Conservation (phyloP, 2,888 invertebrate species). For the Colletes collaris region DNA sequence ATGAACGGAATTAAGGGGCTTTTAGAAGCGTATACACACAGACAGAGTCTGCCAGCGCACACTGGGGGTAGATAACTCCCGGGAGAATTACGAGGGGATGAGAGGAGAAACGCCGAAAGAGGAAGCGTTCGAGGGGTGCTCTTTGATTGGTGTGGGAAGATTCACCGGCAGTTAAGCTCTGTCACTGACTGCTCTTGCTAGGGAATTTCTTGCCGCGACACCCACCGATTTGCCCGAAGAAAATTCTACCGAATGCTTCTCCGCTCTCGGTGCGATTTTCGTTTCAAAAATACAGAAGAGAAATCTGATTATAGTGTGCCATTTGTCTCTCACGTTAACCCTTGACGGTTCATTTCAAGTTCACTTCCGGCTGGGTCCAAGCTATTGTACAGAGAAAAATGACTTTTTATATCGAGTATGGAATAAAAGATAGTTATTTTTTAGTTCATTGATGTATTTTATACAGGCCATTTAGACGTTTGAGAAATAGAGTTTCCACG, state of each 20-base stretch:
- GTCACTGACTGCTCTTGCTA: conserved; percentile 66
- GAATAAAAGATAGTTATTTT: no score
- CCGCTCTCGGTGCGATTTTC: not conserved
- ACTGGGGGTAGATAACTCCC: conserved; percentile 78
- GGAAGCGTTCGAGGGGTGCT: conserved; percentile 74
- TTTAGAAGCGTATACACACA: conserved; percentile 72
- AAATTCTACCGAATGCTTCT: conserved; percentile 4
- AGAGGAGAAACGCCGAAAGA: conserved; percentile 60
- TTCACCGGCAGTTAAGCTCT: conserved; percentile 75
- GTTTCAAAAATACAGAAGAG: no score
- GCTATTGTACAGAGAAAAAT: no score
- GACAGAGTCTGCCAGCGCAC: conserved; percentile 49
- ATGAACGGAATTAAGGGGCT: conserved; percentile 80
- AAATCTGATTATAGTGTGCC: no score
- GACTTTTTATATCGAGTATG: no score
- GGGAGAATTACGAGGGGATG: conserved; percentile 73
- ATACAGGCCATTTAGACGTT: no score
- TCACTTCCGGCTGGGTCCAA: no score
- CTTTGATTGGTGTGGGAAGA: conserved; percentile 83
- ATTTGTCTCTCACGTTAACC: no score
- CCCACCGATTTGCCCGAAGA: conserved; percentile 16
- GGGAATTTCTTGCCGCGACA: conserved; percentile 68
- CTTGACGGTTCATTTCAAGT: no score
- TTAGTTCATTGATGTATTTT: no score
- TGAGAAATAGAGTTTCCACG: no score